Percentiles rank a stretch among this genome's conserved stretches.
These are phyloP conservation scores for Pachliopta kotzebuea DNA, from an alignment of 2,888 invertebrate genomes.

Conservation along the genomic window DNA sequence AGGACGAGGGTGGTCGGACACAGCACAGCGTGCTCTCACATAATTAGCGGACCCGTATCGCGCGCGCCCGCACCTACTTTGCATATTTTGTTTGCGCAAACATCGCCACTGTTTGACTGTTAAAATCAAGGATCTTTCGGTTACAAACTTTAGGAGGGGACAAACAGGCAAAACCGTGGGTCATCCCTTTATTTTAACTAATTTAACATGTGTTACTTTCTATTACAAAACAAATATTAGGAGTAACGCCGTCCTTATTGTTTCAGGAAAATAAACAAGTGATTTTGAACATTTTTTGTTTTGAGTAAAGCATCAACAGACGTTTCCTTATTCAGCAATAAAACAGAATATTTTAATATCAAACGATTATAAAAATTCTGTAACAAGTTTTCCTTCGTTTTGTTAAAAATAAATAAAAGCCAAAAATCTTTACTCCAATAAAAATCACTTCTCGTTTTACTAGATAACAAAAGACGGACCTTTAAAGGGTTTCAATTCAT, in stretches of 20 bases:
- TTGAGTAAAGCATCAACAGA: not conserved
- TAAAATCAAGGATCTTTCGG: constrained; percentile 68
- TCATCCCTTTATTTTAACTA: constrained; percentile 43
- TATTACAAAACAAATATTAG: not conserved
- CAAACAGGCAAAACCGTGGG: constrained; percentile 50
- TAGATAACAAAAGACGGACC: constrained; percentile 53
- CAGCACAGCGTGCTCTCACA: constrained; percentile 68
- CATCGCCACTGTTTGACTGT: constrained; percentile 72
- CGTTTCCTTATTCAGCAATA: no score
- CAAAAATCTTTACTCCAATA: not conserved
- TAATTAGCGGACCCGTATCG: constrained; percentile 73
- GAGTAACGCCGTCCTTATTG: not conserved
- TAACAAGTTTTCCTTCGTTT: no score
- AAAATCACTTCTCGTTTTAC: constrained; percentile 41
- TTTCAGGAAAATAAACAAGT: not conserved
- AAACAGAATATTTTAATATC: no score
- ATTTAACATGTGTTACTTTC: constrained; percentile 46
- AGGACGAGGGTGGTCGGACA: constrained; percentile 59
- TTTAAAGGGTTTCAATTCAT: constrained; percentile 56
- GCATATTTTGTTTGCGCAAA: constrained; percentile 77
- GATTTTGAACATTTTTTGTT: not conserved
- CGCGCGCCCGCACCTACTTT: constrained; percentile 71
- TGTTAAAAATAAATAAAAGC: no score
- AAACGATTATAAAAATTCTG: no score
- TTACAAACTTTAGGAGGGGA: constrained; percentile 52